A percentile compares a stretch with the other conserved stretches of the same genome.
Evolutionary conservation across 2,888 invertebrate species (phyloP).

Genomic region (Altica lythri): DNA sequence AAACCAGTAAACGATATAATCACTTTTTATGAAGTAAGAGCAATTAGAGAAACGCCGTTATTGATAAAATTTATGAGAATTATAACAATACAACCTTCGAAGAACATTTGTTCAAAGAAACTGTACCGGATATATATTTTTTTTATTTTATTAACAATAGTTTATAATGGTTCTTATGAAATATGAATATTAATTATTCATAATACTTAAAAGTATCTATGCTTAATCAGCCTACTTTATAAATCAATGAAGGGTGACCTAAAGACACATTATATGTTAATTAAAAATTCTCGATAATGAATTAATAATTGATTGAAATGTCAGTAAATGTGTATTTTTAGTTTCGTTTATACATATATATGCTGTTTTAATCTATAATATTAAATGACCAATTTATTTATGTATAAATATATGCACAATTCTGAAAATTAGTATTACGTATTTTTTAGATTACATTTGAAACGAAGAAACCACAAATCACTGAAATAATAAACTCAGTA

Average conservation of each 20-base stretch:
- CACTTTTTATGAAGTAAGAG: conserved; percentile 4
- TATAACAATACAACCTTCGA: conserved; percentile 10
- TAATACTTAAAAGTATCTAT: not conserved
- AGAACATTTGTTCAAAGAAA: conserved; percentile 2
- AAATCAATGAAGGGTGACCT: conserved; percentile 7
- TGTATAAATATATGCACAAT: too few relatives aligned
- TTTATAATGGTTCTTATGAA: conserved; percentile 5
- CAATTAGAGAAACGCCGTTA: conserved; percentile 2
- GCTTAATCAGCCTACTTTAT: not conserved
- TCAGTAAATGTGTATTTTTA: too few relatives aligned
- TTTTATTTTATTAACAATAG: conserved; percentile 2
- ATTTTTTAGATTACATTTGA: too few relatives aligned
- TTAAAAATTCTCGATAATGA: too few relatives aligned
- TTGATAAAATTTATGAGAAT: conserved; percentile 6
- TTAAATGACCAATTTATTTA: too few relatives aligned
- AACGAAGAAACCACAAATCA: too few relatives aligned
- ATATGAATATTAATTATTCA: conserved; percentile 5
- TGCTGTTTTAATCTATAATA: too few relatives aligned
- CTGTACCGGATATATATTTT: conserved; percentile 9
- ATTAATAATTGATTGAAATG: too few relatives aligned
- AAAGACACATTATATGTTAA: too few relatives aligned
- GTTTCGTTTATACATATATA: too few relatives aligned
- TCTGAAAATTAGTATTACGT: too few relatives aligned
- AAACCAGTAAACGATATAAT: conserved; percentile 2
- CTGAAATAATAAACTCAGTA: too few relatives aligned